Conservation (phyloP, 1,140 invertebrate genomes). For the Sitobion miscanthi region DNA sequence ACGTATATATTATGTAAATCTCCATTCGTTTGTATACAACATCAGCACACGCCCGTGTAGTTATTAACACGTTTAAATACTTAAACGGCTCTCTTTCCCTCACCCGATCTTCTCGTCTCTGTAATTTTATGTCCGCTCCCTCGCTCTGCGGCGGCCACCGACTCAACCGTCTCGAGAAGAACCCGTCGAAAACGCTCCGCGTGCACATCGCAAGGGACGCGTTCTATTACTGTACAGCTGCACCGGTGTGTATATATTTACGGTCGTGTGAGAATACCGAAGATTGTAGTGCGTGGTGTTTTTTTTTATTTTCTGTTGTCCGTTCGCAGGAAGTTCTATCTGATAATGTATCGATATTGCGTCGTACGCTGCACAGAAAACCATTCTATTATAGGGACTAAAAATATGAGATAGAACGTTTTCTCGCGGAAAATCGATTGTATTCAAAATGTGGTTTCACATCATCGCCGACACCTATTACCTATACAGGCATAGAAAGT, state of each 20-base stretch:
- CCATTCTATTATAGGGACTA: neutral
- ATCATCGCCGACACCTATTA: neutral
- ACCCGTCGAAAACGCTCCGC: neutral
- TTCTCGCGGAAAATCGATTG: neutral
- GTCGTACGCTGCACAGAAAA: neutral
- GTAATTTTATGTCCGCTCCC: neutral
- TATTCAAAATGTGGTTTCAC: neutral
- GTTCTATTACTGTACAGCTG: neutral
- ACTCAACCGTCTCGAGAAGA: too few species aligned
- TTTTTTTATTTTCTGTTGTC: neutral
- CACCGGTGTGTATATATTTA: neutral
- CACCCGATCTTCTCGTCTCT: neutral
- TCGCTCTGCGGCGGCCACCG: too few species aligned
- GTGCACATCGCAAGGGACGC: neutral
- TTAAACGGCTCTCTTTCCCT: neutral
- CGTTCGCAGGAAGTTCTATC: neutral
- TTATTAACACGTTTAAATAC: conserved; percentile 16
- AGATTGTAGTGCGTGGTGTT: neutral
- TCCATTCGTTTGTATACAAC: neutral
- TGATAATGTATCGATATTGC: neutral
- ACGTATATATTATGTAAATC: conserved; percentile 11
- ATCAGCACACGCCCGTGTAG: neutral
- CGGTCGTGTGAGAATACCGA: neutral
- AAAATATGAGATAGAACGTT: neutral
- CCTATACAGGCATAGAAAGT: neutral